These are phyloP conservation scores for Actinia tenebrosa DNA, from an alignment of 64 coral and sea anemone genomes.

Conservation along the genomic window DNA sequence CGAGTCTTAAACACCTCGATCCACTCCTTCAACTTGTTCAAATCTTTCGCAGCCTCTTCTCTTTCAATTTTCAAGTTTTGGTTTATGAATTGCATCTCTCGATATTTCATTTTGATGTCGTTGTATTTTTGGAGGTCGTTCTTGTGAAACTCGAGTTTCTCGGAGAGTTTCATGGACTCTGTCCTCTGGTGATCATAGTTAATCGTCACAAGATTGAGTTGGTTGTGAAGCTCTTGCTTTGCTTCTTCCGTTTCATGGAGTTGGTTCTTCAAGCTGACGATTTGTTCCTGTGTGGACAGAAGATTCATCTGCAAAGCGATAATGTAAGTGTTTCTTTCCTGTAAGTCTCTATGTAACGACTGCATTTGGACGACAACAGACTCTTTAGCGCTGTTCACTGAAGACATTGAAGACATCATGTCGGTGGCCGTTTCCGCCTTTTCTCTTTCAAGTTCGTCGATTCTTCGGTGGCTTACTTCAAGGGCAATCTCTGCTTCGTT, in stretches of 20 bases:
- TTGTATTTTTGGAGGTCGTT: slow-evolving; percentile 65
- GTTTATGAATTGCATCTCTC: slow-evolving; percentile 62
- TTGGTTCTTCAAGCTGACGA: slow-evolving; percentile 57
- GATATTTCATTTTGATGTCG: slow-evolving; percentile 66
- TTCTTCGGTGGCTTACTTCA: slow-evolving; percentile 38
- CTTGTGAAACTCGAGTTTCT: slow-evolving; percentile 79
- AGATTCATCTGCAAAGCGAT: slow-evolving; percentile 91
- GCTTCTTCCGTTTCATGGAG: slow-evolving; percentile 33
- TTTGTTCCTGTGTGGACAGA: slow-evolving; percentile 62
- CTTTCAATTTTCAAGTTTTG: slow-evolving; percentile 58
- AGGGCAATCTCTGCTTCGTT: slow-evolving; percentile 45
- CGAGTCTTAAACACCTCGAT: slow-evolving; percentile 49
- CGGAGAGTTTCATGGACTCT: slow-evolving; percentile 76
- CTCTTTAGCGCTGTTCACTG: slow-evolving; percentile 63
- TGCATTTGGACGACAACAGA: slow-evolving; percentile 47
- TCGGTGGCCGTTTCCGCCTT: slow-evolving; percentile 56
- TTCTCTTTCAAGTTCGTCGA: slow-evolving; percentile 70
- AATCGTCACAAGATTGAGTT: slow-evolving; percentile 54
- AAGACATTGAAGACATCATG: slow-evolving; percentile 60
- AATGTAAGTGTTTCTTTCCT: slow-evolving; percentile 83
- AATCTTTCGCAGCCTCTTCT: slow-evolving; percentile 40
- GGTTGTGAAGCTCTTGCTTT: slow-evolving; percentile 45
- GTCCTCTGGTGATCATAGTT: slow-evolving; percentile 86
- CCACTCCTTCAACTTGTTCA: slow-evolving; percentile 39
- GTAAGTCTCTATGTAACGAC: slow-evolving; percentile 41